Evolutionary conservation across 1,140 invertebrate genomes (phyloP).

Genomic region (Philaenus spumarius): DNA sequence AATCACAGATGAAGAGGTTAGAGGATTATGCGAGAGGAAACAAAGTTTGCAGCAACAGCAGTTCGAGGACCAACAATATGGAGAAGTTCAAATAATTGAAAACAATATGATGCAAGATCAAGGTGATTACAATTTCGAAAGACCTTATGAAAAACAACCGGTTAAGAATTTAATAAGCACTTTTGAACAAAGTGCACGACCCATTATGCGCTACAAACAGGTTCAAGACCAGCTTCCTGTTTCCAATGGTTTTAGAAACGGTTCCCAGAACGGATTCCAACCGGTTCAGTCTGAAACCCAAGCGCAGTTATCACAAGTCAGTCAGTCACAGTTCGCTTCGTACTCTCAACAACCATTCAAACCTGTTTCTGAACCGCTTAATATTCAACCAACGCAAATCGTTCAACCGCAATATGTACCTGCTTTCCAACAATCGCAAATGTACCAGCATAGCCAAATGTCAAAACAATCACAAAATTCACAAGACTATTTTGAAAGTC

Average conservation of each 20-base stretch:
- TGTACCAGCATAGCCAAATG: too few relatives aligned
- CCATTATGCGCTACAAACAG: constrained; percentile 49
- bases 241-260: background rate
- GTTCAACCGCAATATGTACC: too few relatives aligned
- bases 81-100: constrained; percentile 22
- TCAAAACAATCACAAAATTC: too few relatives aligned
- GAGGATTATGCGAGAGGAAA: constrained; percentile 22
- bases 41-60: background rate
- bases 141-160: constrained; percentile 49
- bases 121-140: constrained; percentile 17
- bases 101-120: too few relatives aligned
- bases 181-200: constrained; percentile 53
- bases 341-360: constrained; percentile 8
- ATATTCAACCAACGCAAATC: background rate
- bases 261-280: background rate
- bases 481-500: too few relatives aligned
- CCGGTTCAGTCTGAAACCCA: background rate
- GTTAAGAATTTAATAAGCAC: constrained; percentile 55
- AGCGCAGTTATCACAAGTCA: background rate
- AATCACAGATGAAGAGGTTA: constrained; percentile 25
- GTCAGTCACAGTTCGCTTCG: background rate
- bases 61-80: constrained; percentile 23
- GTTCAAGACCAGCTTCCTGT: constrained; percentile 39
- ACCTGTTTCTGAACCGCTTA: background rate
- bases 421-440: too few relatives aligned